Percentiles rank a stretch among this genome's conserved stretches.
Evolutionary conservation across 2,888 invertebrate species (phyloP).

Genomic region (Mamestra brassicae): DNA sequence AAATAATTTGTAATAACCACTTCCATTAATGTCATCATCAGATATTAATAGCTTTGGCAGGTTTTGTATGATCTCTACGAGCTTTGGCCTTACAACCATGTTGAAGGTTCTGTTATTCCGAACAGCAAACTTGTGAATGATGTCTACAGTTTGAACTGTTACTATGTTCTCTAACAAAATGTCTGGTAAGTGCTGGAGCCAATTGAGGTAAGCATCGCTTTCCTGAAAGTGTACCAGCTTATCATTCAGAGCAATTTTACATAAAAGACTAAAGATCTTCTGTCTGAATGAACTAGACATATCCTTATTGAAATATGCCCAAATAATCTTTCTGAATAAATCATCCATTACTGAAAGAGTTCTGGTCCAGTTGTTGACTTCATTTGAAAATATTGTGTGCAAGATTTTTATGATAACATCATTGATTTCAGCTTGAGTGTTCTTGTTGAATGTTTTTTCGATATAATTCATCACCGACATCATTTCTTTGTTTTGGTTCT

Average conservation of each 20-base stretch:
- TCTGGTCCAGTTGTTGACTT: constrained; percentile 83
- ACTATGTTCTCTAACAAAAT: constrained; percentile 89
- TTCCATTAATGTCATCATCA: constrained; percentile 81
- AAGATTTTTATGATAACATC: constrained; percentile 79
- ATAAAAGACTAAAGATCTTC: constrained; percentile 84
- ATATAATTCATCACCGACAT: constrained; percentile 86
- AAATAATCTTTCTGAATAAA: constrained; percentile 83
- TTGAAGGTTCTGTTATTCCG: constrained; percentile 89
- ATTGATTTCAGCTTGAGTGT: constrained; percentile 73
- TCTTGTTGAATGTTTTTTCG: constrained; percentile 84
- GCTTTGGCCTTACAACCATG: constrained; percentile 82
- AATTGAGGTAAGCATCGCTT: constrained; percentile 84
- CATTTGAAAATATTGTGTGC: constrained; percentile 79
- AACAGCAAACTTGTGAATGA: constrained; percentile 91
- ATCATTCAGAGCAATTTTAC: constrained; percentile 85
- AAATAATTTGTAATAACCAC: constrained; percentile 88
- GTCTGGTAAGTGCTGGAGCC: constrained; percentile 90
- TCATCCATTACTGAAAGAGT: constrained; percentile 77
- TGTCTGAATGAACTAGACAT: constrained; percentile 77
- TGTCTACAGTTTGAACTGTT: constrained; percentile 88
- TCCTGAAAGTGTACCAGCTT: constrained; percentile 82
- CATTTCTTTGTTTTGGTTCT: constrained; percentile 81
- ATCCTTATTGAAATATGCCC: constrained; percentile 79
- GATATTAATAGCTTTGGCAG: constrained; percentile 81
- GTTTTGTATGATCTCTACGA: constrained; percentile 86